These are phyloP conservation scores for Nettapus auritus DNA, from an alignment of 2,113 vertebrate genomes.

Conservation along the genomic window DNA sequence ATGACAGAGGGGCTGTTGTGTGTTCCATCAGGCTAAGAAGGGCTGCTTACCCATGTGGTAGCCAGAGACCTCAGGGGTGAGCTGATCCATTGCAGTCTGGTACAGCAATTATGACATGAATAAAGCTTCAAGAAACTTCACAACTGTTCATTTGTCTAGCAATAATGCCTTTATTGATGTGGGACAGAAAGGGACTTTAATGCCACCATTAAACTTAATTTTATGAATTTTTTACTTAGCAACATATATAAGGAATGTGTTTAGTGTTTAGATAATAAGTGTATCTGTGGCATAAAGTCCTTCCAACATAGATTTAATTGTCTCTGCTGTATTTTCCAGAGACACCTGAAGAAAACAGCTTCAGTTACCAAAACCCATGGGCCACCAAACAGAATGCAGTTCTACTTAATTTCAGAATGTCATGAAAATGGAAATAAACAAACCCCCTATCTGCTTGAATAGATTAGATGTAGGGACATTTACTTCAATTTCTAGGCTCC, in stretches of 20 bases:
- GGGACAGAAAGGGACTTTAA: neutral
- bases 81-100: neutral
- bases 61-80: neutral
- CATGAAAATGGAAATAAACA: neutral
- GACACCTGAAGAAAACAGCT: neutral
- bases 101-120: neutral
- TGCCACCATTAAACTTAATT: neutral
- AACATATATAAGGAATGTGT: neutral
- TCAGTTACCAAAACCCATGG: neutral
- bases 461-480: neutral
- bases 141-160: neutral
- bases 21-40: neutral
- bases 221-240: neutral
- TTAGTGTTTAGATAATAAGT: neutral
- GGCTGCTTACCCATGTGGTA: neutral
- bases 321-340: neutral
- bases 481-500: neutral
- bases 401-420: neutral
- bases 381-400: neutral
- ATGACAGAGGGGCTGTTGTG: neutral
- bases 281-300: too few species aligned
- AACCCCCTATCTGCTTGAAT: neutral
- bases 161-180: neutral
- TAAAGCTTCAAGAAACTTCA: neutral
- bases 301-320: neutral